phyloP scores from a whole-genome alignment of 2,888 invertebrate genomes.

The Melinaea marsaeus region DNA sequence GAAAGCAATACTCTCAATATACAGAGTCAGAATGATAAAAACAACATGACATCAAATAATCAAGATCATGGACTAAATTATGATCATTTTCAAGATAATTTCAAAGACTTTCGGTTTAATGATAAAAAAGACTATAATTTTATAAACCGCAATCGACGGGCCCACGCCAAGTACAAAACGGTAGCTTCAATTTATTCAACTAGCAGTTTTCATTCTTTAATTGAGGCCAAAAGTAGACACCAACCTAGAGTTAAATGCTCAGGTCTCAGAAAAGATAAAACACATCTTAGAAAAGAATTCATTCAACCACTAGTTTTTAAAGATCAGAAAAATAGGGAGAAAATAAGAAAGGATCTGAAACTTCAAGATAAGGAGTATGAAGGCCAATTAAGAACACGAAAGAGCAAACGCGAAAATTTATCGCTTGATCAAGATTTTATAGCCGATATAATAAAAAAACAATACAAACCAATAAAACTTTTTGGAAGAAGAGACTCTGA shows the following conservation, averaged over 20 bases:
- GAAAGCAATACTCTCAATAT: conserved; percentile 36
- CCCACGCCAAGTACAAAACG: conserved; percentile 27
- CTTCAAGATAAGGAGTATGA: conserved; percentile 31
- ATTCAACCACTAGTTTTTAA: conserved; percentile 28
- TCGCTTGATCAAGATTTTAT: conserved; percentile 60
- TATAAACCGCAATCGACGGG: conserved; percentile 26
- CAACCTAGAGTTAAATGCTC: conserved; percentile 27
- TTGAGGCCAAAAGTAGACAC: conserved; percentile 35
- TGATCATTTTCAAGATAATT: conserved; percentile 12
- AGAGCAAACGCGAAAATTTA: conserved; percentile 28
- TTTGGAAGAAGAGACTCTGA: conserved; percentile 55
- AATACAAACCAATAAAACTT: conserved; percentile 60
- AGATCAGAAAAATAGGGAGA: conserved; percentile 36
- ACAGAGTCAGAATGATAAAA: conserved; percentile 29
- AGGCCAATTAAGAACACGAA: conserved; percentile 21
- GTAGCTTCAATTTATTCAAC: conserved; percentile 40
- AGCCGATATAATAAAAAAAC: conserved; percentile 59
- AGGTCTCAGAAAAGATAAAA: conserved; percentile 32
- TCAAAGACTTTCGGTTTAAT: neutral
- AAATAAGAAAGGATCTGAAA: conserved; percentile 33
- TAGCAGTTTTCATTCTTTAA: conserved; percentile 48
- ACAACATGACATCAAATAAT: conserved; percentile 16
- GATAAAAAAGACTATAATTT: conserved; percentile 6
- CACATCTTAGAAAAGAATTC: conserved; percentile 33
- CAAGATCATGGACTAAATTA: conserved; percentile 11